Base-by-base conservation (phyloP, 2,888 invertebrate species). In the Chirona hameri region DNA sequence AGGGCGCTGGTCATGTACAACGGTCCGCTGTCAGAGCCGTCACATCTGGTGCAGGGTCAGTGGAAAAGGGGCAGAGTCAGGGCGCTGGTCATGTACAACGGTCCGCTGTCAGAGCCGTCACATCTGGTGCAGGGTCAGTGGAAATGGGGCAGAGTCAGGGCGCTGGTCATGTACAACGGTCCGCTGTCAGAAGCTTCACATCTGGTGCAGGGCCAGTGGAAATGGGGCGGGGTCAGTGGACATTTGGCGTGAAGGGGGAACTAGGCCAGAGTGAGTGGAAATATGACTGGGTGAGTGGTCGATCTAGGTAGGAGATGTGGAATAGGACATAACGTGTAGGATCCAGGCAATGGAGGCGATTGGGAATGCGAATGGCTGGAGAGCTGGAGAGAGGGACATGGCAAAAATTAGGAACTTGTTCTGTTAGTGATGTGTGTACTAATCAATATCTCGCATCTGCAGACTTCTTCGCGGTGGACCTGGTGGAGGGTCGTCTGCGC, bases 101-200 rank as follows among this genome's bases (percentile, higher is more conserved):
- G 98, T 0, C 98, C 98, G 0, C 88, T 81, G 21, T 83, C 82
- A 3, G 82, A 81, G 46, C 82, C 83, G 18, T 15, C 29, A 29
- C 65, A 76, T 15, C 29, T 39, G 15, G 21, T 76, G 21, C 76
- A 76, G 39, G 76, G 76, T 76, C 7, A 83, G 80, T 12, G 72
- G n/a, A 27, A 21, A 31, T 10, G 18, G 65, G 27, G 69, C 39
- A 9, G 29, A 9, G 39, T 82, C 10, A 27, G 31, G 88, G 96
- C 96, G 4, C 90, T 98, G 18, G 91, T 99, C 72, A 94, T 98
- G 89, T 99, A 98, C 88, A 91, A 95, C 87, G 98, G 98, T 0
- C 98, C 98, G 0, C 88, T 81, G 21, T 83, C 82, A 3, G 82
- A 81, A 29, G 81, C 83, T 9, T 15, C 29, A 29, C 76, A 72